Base-by-base conservation (phyloP, 2,888 invertebrate species). In the Chrysolina haemoptera region DNA sequence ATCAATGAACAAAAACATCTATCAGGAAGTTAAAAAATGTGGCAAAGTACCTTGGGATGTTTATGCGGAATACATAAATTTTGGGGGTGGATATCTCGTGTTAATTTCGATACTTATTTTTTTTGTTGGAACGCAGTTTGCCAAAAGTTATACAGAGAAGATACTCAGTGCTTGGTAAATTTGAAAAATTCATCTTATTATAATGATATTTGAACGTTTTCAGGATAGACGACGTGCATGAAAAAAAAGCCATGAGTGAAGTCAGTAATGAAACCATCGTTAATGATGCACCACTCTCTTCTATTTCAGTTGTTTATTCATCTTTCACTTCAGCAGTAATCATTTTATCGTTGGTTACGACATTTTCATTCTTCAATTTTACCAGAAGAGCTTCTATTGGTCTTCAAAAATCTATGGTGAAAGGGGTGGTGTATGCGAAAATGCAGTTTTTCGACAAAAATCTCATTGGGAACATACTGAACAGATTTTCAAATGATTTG, bases 401-500 rank as follows among this genome's bases (percentile, higher is more conserved):
- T 89, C 95, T 65, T 90, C 92, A 64, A 90, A 92, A 3, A 94
- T 94, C 84, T 93, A 94, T 55, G 90, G 66, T 78, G 10, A 53
- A 46, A 1, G 70, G 71, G 14, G 66, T 81, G 92, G 0, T 88
- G 92, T 1, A 91, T 91, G 78, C 92, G 92, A 12, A 86, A 87
- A 46, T 89, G 80, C 40, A 46, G 0, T 82, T 82, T 66, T 82
- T 81, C 63, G 80, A 82, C 64, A 71, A 63, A 2, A 90, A 8
- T 89, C 90, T 59, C 27, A 76, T 82, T 40, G 82, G 82, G 14
- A 82, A 80, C 53, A 80, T 82, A 35, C 67, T 82, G 12, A 92
- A 92, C 83, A 91, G 92, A 82, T 94, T 94, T 59, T 91, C 91
- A n/a, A 89, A 90, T 14, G 89, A 90, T 0, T 94, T 95, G 94